A percentile compares a stretch with the other conserved stretches of the same genome.
Evolutionary conservation across 2,797 vertebrate species (phyloP).

Genomic region (Halcyon badia): DNA sequence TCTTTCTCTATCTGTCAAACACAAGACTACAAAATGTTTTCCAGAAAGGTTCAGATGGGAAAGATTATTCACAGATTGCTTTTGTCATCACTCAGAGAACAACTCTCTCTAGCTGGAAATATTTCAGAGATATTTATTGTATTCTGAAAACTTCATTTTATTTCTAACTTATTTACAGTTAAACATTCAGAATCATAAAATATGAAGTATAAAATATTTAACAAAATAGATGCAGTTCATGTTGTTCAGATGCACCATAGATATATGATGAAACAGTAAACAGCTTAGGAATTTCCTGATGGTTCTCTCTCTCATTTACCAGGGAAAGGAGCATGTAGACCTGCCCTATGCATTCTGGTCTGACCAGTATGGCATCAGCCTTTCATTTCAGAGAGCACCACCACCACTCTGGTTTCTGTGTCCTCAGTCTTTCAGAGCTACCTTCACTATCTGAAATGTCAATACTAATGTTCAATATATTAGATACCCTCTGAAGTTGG

Average conservation of each 20-base stretch:
- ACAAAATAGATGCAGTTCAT: constrained; percentile 70
- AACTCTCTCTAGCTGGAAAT: constrained; percentile 60
- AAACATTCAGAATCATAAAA: constrained; percentile 73
- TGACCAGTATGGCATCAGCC: neutral
- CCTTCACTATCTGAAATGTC: neutral
- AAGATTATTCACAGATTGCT: neutral
- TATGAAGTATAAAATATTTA: constrained; percentile 74
- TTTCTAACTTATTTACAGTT: constrained; percentile 76
- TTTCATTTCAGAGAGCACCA: neutral
- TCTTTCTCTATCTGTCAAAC: neutral
- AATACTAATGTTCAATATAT: neutral
- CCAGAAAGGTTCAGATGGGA: neutral
- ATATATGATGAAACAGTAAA: constrained; percentile 65
- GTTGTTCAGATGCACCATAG: constrained; percentile 67
- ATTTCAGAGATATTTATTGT: constrained; percentile 66
- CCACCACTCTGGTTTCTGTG: neutral
- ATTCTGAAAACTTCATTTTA: constrained; percentile 73
- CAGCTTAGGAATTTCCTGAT: constrained; percentile 33
- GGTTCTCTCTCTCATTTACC: neutral
- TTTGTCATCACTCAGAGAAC: constrained; percentile 34
- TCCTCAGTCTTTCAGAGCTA: neutral
- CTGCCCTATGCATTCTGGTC: neutral
- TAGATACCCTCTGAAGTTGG: neutral
- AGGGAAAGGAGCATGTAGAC: neutral
- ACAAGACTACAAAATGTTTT: neutral